Base-by-base conservation (phyloP, 2,888 invertebrate species). In the Patella depressa region DNA sequence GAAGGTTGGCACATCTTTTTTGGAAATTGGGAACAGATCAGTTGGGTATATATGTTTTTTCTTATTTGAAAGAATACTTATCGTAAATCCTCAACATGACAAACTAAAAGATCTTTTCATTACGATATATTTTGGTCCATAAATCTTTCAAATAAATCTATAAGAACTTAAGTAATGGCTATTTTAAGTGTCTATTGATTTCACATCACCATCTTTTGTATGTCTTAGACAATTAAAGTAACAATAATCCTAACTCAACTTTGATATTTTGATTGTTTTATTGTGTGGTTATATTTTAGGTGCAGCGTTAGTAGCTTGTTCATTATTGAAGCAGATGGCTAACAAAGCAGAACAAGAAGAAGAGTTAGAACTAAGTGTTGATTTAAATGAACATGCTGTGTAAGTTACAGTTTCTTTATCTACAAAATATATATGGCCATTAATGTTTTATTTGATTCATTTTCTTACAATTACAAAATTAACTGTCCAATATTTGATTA, bases 21-120 rank as follows among this genome's bases (percentile, higher is more conserved):
- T 91, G 91, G 90, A 87, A 84, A 76, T 75, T 80, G 4, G 89
- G 90, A 29, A 80, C 82, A 55, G 89, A 91, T 80, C 91, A 91
- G 73, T 84, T 91, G 34, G 90, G 90, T 88, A 82, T 71, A 79
- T 45, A 45, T 45, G 45, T 45, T 45, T 45, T 45, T 45, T 74
- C 71, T 19, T 14, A n/a, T 57, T 19, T 24, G 17, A 74, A 45
- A 45, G 45, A 45, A 45, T 1, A 45, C 9, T 45, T 7, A 45
- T 7, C 9, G 9, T 45, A 45, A 45, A 45, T 45, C 9, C 45
- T 7, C 45, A 45, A 45, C 45, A 9, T 9, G 7, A 0, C 45
- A 45, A 45, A 45, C 3, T 7, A 9, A 45, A 45, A 45, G 45
- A 9, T 45, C 45, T 45, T 45, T 34, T 45, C 1, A 9, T 45